A percentile compares a stretch with the other conserved stretches of the same genome.
Evolutionary conservation across 2,888 invertebrate species (phyloP).

Genomic region (Leucozona laternaria): DNA sequence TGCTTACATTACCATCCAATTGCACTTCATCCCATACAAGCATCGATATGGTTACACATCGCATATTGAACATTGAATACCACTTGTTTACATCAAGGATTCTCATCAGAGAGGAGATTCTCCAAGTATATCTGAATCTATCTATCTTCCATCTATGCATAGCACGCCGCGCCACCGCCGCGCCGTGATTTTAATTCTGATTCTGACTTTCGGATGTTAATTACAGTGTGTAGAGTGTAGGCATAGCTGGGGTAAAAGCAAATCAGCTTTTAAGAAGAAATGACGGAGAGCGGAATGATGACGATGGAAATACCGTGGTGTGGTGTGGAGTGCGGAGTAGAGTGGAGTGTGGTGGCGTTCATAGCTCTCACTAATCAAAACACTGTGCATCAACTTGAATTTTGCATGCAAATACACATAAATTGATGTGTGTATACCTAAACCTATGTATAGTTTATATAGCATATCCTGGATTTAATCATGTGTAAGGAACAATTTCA

Average conservation of each 20-base stretch:
- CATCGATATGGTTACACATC: conserved; percentile 21
- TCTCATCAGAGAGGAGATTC: not conserved
- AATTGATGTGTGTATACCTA: not conserved
- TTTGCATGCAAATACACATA: conserved; percentile 56
- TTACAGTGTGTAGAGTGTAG: conserved; percentile 24
- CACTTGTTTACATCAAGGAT: conserved; percentile 63
- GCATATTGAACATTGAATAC: conserved; percentile 33
- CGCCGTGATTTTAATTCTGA: not conserved
- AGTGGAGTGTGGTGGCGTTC: not conserved
- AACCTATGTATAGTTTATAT: not conserved
- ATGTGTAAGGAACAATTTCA: conserved; percentile 68
- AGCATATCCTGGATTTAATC: conserved; percentile 63
- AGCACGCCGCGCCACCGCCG: too few relatives aligned
- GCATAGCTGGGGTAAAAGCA: not conserved
- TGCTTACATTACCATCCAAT: conserved; percentile 58
- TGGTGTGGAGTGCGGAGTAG: too few relatives aligned
- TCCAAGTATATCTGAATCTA: not conserved
- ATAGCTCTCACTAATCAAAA: conserved; percentile 65
- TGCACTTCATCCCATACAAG: conserved; percentile 33
- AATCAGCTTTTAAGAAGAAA: conserved; percentile 21
- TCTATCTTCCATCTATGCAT: not conserved
- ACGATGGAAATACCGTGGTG: conserved; percentile 3
- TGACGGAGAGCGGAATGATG: not conserved
- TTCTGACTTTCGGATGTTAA: conserved; percentile 46
- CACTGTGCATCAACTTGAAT: conserved; percentile 62